Evolutionary conservation across 2,888 invertebrate genomes (phyloP).

Genomic region (Pristionchus arcanus): DNA sequence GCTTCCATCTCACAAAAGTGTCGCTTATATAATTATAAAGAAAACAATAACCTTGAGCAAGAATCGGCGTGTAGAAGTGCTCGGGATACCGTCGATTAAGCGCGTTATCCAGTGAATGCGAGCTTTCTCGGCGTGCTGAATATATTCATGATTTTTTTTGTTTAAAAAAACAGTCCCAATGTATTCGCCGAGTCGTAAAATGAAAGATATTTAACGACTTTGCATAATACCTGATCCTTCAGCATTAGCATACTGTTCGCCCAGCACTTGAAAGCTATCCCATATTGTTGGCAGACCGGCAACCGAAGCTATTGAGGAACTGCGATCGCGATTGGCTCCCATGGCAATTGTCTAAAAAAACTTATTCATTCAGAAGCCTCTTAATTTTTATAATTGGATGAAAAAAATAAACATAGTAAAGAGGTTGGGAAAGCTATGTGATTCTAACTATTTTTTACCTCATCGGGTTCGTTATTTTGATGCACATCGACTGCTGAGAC

Average conservation of each 20-base stretch:
- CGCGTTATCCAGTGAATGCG: slow-evolving; percentile 46
- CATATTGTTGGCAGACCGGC: slow-evolving; percentile 75
- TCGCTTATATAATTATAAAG: not conserved
- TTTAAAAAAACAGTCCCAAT: not conserved
- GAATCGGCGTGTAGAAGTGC: slow-evolving; percentile 43
- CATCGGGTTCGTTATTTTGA: slow-evolving; percentile 3
- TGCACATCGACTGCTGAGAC: slow-evolving; percentile 25
- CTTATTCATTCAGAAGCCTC: no score
- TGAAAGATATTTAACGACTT: no score
- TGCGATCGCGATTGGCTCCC: slow-evolving; percentile 27
- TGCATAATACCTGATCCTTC: slow-evolving; percentile 52
- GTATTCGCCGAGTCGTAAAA: no score
- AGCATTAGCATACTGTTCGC: slow-evolving; percentile 67
- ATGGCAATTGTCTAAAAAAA: not conserved
- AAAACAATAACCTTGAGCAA: not conserved
- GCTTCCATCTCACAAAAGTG: not conserved
- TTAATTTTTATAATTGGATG: no score
- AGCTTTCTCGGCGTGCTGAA: slow-evolving; percentile 50
- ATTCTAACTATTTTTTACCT: not conserved
- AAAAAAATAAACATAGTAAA: not conserved
- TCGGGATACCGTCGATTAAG: slow-evolving; percentile 50
- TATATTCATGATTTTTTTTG: not conserved
- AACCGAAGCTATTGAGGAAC: slow-evolving; percentile 57
- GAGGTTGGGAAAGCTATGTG: not conserved
- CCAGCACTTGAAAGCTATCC: slow-evolving; percentile 76